Evolutionary conservation across 2,113 vertebrate species (phyloP), one percentile per base, ranked within the genome.

Genomic region (Oxygymnocypris stewartii): DNA sequence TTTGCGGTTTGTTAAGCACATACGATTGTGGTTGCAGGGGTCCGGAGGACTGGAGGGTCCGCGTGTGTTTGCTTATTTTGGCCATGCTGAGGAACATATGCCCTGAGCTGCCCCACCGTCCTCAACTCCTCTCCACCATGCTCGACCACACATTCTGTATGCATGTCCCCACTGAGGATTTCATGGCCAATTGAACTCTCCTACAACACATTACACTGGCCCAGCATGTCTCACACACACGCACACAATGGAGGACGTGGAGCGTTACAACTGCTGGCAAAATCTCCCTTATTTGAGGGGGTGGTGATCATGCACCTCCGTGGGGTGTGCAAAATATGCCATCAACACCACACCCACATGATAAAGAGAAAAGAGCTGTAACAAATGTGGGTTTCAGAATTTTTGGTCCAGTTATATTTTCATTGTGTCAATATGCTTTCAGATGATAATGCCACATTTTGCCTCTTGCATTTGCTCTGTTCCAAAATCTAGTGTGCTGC

Each of bases 171-270:
- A 86, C 84, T 67, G 79, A 81, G 80, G 71, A 89, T 90, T 90
- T 90, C 86, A 90, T 89, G 88, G 88, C 81, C 88, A 89, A 90
- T 90, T 90, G 86, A 87, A 71, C 84, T 57, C 67, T 42, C 85
- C 54, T 67, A 63, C 25, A 79, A 84, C 65, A 83, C 59, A 85
- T 79, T 81, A 76, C 84, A 82, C 82, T 69, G 79, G n/a, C 84
- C 83, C 74, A 86, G 74, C 79, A 57, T 87, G 87, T 49, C 71
- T 59, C 75, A 57, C 76, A 73, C 79, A 57, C 57, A 54, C 31
- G 25, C 75, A 28, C 84, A 59, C 80, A 82, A 31, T 71, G 69
- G 49, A 20, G 25, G 54, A 82, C 25, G 4, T 12, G n/a, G 42
- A 81, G 28, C 61, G 28, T 81, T 86, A 74, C 28, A n/a, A 81